Conservation (phyloP, 2,113 vertebrate species). For the Ailuropoda melanoleuca region DNA sequence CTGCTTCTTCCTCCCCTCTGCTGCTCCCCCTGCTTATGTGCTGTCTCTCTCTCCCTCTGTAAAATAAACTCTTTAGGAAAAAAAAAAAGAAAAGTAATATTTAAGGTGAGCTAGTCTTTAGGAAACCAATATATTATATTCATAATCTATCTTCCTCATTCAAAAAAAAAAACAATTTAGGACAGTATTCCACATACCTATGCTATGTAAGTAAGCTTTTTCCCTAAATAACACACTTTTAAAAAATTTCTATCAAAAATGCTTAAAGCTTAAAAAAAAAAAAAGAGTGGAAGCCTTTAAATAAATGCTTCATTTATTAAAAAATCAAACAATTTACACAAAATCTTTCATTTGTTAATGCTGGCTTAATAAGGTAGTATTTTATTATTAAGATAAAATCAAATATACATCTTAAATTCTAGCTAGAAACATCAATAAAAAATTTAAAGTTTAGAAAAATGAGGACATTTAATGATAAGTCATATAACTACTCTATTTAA, state of each 20-base stretch:
- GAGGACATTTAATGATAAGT: not conserved
- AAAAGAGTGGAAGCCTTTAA: not conserved
- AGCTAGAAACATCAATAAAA: not conserved
- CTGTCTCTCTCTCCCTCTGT: too few relatives aligned
- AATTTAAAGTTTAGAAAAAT: conserved; percentile 32
- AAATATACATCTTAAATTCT: conserved; percentile 31
- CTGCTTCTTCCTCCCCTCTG: too few relatives aligned
- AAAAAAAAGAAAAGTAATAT: not conserved
- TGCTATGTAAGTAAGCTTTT: not conserved
- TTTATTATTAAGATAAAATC: conserved; percentile 15
- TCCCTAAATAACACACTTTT: not conserved
- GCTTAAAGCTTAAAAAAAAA: not conserved
- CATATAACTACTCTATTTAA: not conserved
- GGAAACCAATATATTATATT: not conserved
- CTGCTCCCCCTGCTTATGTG: too few relatives aligned
- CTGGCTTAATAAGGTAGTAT: not conserved
- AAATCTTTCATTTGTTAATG: conserved; percentile 36
- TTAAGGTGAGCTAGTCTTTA: not conserved
- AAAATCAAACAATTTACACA: not conserved
- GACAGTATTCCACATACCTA: not conserved
- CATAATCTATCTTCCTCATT: conserved; percentile 3
- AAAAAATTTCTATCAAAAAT: conserved; percentile 7
- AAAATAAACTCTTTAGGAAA: too few relatives aligned
- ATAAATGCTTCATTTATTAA: not conserved
- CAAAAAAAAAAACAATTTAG: not conserved